phyloP scores from a whole-genome alignment of 2,113 vertebrate genomes.

The Melozone crissalis region DNA sequence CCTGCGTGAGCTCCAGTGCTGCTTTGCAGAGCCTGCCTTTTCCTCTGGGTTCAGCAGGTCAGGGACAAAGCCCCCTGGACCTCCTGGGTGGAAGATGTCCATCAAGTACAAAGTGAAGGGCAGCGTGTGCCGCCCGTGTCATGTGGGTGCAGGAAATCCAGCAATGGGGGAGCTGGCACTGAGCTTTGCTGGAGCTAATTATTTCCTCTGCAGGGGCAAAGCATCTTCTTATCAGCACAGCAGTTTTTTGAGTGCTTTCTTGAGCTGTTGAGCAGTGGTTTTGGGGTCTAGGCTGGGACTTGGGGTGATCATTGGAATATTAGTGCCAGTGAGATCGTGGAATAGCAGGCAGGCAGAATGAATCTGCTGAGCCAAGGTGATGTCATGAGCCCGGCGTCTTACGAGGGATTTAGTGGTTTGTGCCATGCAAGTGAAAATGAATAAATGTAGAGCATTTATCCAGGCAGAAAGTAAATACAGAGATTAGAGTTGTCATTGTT shows the following conservation, averaged over 20 bases:
- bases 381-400: constrained; percentile 38
- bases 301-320: neutral
- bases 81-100: neutral
- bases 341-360: constrained; percentile 14
- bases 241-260: neutral
- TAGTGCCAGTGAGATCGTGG: neutral
- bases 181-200: neutral
- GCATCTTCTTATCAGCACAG: neutral
- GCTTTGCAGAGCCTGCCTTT: neutral
- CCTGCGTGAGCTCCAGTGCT: neutral
- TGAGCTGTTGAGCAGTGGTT: neutral
- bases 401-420: constrained; percentile 54
- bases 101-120: neutral
- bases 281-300: neutral
- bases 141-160: neutral
- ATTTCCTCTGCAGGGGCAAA: neutral
- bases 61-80: neutral
- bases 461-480: constrained; percentile 53
- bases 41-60: neutral
- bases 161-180: neutral
- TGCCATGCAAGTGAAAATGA: constrained; percentile 47
- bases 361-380: constrained; percentile 49
- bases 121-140: neutral
- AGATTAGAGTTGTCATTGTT: constrained; percentile 65
- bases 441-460: constrained; percentile 5